Conservation (phyloP, 2,113 vertebrate genomes). For the Dromiciops gliroides region DNA sequence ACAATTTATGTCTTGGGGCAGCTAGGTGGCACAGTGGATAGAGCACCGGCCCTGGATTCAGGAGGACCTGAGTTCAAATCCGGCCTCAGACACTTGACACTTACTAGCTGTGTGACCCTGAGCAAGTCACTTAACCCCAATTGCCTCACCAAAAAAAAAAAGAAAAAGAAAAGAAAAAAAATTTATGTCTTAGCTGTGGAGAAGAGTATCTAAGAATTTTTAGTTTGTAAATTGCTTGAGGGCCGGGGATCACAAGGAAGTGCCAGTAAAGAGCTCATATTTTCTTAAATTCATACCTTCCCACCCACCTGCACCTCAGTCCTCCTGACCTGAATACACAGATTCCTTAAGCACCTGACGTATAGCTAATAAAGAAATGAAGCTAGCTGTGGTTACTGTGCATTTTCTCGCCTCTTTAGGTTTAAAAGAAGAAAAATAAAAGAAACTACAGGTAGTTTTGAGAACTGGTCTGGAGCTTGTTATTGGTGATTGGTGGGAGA, state of each 20-base stretch:
- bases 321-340: background rate
- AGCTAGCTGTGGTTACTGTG: background rate
- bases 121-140: no score
- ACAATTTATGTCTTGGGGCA: background rate
- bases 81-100: no score
- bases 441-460: background rate
- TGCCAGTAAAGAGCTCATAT: background rate
- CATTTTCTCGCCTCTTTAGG: background rate
- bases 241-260: background rate
- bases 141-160: no score
- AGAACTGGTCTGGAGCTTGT: background rate
- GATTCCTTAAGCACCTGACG: background rate
- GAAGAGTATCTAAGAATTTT: background rate
- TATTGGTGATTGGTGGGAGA: background rate
- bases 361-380: background rate
- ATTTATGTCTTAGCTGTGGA: background rate
- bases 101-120: no score
- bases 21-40: no score
- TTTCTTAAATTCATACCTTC: background rate
- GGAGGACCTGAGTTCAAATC: no score
- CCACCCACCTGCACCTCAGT: background rate
- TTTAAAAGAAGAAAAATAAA: background rate
- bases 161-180: no score
- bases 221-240: background rate
- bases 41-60: no score